Base-by-base conservation (phyloP, 2,797 vertebrate species). In the Alectoris magna region DNA sequence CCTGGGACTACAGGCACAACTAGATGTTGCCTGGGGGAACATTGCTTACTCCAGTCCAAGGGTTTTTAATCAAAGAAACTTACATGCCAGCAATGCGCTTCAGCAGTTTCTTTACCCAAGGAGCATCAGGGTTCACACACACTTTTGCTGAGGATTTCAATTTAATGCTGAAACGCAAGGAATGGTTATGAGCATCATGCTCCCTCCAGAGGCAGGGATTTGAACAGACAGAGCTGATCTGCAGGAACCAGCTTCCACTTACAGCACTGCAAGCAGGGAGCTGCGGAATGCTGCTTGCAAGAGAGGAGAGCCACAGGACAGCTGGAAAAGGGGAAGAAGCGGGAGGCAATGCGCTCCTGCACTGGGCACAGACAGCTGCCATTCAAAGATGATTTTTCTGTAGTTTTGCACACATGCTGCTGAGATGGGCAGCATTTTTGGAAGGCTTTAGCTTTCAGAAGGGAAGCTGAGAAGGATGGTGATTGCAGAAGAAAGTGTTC, bases 51-150 rank as follows among this genome's bases (percentile, higher is more conserved):
- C 0, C 4, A 72, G 41, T 49, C 62, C 29, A 41, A 55, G 1
- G 11, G 18, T 0, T 26, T 29, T 7, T 38, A 22, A 22, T 1
- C 27, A 3, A 11, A 60, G 8, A 26, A 6, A 96, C 96, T 96
- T 72, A 96, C 96, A 49, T 91, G 96, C 87, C 24, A 6, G 94
- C 95, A 3, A 96, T 93, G 13, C 95, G 96, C 90, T 96, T 96
- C 89, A 96, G 91, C 67, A 96, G 85, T 29, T 96, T 96, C 92
- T 93, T 95, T 3, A 96, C 96, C 96, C 96, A 96, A 3, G 87
- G 70, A 63, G 87, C 73, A 0, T 96, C 95, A 0, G 96, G 96
- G 56, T 90, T 90, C 89, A 96, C 94, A 2, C 96, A 96, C 73
- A 96, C 73, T 83, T 95, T 96, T 51, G 87, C 93, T 0, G 59